These are phyloP conservation scores for Ophraella communa DNA, from an alignment of 2,888 invertebrate genomes.

Conservation along the genomic window DNA sequence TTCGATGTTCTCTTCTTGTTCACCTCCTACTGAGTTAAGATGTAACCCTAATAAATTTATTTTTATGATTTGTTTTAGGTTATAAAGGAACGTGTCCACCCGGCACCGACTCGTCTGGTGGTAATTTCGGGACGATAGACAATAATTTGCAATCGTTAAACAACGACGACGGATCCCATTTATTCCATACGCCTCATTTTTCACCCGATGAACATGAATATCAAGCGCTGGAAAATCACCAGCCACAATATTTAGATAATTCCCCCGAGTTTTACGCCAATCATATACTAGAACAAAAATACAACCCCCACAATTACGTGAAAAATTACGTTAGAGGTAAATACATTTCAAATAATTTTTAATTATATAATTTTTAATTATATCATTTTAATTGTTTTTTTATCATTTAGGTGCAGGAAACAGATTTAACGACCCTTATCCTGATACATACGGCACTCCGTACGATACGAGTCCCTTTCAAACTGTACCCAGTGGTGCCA, in stretches of 20 bases:
- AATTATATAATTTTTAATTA: background rate
- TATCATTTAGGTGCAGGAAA: conserved; percentile 58
- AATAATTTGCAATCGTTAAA: conserved; percentile 59
- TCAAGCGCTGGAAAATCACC: conserved; percentile 63
- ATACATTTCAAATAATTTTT: conserved; percentile 33
- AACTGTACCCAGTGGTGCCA: conserved; percentile 65
- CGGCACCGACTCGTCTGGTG: conserved; percentile 64
- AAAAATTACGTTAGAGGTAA: conserved; percentile 77
- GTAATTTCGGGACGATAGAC: conserved; percentile 63
- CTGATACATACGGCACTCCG: conserved; percentile 63
- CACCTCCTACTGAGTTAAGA: no score
- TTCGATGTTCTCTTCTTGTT: no score
- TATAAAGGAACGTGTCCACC: conserved; percentile 60
- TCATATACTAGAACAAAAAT: conserved; percentile 67
- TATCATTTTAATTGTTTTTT: background rate
- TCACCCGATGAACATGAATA: conserved; percentile 68
- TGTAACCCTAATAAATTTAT: background rate
- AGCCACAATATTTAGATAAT: conserved; percentile 70
- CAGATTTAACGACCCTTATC: conserved; percentile 64
- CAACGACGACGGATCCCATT: conserved; percentile 47
- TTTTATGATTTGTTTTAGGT: conserved; percentile 38
- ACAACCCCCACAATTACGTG: conserved; percentile 71
- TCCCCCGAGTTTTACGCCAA: conserved; percentile 77
- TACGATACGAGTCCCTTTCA: conserved; percentile 76
- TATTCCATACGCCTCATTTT: conserved; percentile 57